These are phyloP conservation scores for Neria commutata DNA, from an alignment of 2,888 invertebrate genomes.

Conservation along the genomic window DNA sequence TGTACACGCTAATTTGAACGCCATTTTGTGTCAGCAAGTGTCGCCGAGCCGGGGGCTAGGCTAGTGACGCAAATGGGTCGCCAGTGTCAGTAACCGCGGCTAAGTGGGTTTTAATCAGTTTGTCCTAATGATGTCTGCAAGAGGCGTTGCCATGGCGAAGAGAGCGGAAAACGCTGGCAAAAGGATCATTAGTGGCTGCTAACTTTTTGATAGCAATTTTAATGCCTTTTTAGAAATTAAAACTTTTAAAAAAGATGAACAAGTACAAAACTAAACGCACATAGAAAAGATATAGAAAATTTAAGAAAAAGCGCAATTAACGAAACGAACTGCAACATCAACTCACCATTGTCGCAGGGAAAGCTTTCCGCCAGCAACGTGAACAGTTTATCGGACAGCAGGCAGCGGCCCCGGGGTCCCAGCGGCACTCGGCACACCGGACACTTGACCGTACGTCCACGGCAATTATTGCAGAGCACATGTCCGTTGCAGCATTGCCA, in stretches of 20 bases:
- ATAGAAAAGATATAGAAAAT: too few species aligned
- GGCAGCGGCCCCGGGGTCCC: slow-evolving; percentile 62
- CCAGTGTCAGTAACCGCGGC: too few species aligned
- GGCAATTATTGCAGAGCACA: slow-evolving; percentile 63
- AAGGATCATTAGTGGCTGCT: neutral
- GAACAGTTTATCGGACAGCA: slow-evolving; percentile 63
- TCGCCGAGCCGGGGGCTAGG: neutral
- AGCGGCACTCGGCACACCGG: slow-evolving; percentile 63
- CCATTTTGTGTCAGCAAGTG: slow-evolving; percentile 31
- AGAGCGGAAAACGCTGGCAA: too few species aligned
- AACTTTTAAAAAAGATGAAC: too few species aligned
- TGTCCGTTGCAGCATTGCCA: slow-evolving; percentile 64
- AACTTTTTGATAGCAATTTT: neutral
- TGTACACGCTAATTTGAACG: slow-evolving; percentile 43
- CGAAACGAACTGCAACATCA: too few species aligned
- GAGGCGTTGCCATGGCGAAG: neutral
- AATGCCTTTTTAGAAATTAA: too few species aligned
- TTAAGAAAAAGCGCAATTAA: too few species aligned
- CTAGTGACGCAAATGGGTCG: too few species aligned
- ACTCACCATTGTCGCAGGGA: slow-evolving; percentile 59
- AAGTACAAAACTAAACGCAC: too few species aligned
- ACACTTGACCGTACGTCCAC: slow-evolving; percentile 61
- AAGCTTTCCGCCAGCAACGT: slow-evolving; percentile 60
- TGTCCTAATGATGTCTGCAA: neutral
- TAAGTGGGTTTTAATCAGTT: slow-evolving; percentile 6